Conservation (phyloP, 2,888 invertebrate genomes). For the Lathronympha strigana region DNA sequence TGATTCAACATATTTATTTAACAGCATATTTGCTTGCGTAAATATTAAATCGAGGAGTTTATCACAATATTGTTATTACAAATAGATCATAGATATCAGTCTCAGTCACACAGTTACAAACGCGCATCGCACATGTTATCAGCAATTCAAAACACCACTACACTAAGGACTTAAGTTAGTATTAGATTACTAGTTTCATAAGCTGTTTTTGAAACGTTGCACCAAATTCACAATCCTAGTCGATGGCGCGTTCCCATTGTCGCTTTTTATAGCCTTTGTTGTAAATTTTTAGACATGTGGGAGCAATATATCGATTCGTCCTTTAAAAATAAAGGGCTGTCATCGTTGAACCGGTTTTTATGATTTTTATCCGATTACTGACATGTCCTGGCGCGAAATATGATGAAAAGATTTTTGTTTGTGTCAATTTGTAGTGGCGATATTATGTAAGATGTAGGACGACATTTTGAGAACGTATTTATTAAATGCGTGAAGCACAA, state of each 20-base stretch:
- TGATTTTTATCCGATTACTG: not conserved
- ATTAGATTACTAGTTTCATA: not conserved
- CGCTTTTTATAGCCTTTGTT: constrained; percentile 39
- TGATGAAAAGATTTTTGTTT: not conserved
- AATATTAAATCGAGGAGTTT: not conserved
- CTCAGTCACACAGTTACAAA: not conserved
- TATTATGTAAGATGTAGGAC: too few relatives aligned
- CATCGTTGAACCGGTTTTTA: not conserved
- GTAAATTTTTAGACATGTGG: constrained; percentile 28
- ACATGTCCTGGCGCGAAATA: not conserved
- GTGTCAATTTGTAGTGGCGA: not conserved
- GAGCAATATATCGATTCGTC: constrained; percentile 19
- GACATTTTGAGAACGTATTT: too few relatives aligned
- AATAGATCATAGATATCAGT: not conserved
- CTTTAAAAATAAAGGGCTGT: constrained; percentile 30
- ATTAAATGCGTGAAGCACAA: too few relatives aligned
- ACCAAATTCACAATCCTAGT: constrained; percentile 49
- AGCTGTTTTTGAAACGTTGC: not conserved
- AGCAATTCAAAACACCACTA: not conserved
- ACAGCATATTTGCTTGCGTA: not conserved
- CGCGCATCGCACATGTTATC: constrained; percentile 17
- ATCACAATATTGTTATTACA: not conserved
- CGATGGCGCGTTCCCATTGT: constrained; percentile 38
- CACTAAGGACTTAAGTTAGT: not conserved
- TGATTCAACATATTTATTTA: not conserved